Evolutionary conservation across 2,113 vertebrate genomes (phyloP).

Genomic region (Dipodomys spectabilis): DNA sequence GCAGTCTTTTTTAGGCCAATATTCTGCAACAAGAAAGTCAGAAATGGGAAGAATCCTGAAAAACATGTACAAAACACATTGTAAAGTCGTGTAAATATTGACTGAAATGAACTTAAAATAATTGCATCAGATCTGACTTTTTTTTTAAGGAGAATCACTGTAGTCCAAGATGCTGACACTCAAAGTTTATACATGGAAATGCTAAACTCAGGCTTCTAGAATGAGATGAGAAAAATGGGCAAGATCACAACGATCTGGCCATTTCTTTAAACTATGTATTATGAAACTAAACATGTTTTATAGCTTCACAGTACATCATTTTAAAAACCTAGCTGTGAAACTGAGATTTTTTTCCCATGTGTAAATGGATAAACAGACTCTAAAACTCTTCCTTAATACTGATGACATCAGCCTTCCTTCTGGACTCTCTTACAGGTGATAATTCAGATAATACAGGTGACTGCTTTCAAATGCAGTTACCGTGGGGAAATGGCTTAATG

Average conservation of each 20-base stretch:
- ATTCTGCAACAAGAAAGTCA: background rate
- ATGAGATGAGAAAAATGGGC: background rate
- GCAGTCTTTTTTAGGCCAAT: background rate
- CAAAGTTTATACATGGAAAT: background rate
- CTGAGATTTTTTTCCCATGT: background rate
- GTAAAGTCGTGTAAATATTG: background rate
- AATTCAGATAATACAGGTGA: background rate
- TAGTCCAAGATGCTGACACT: background rate
- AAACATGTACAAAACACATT: background rate
- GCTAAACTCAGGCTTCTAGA: background rate
- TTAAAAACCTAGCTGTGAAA: constrained; percentile 45
- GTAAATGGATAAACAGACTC: background rate
- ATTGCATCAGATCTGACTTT: background rate
- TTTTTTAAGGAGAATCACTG: background rate
- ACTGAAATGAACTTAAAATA: constrained; percentile 20
- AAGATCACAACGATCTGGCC: background rate
- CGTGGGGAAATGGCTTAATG: constrained; percentile 41
- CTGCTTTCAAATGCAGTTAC: constrained; percentile 63
- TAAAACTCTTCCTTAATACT: background rate
- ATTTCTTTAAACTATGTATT: background rate
- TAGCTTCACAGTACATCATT: background rate
- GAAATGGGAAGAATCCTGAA: constrained; percentile 56
- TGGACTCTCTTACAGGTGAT: constrained; percentile 6
- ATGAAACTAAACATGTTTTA: constrained; percentile 1
- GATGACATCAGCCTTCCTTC: background rate